These are phyloP conservation scores for Lathronympha strigana DNA, from an alignment of 2,888 invertebrate genomes.

Conservation along the genomic window DNA sequence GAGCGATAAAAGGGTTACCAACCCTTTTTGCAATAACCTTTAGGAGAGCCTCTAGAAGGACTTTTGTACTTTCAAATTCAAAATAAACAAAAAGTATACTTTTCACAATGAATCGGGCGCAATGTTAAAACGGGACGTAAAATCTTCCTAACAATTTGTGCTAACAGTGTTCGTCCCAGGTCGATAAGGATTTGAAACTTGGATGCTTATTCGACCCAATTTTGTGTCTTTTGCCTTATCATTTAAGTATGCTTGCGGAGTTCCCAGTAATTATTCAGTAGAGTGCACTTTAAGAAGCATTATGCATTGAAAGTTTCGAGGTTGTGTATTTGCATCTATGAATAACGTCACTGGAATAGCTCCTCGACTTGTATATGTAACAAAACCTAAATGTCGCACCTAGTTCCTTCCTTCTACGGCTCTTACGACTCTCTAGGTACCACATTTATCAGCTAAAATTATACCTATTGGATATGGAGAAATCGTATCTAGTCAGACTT, in stretches of 20 bases:
- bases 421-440: too few species aligned
- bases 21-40: too few species aligned
- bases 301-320: conserved; percentile 22
- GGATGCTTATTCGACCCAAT: conserved; percentile 55
- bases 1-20: too few species aligned
- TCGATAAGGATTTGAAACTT: conserved; percentile 61
- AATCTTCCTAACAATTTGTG: not conserved
- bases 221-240: conserved; percentile 42
- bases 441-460: too few species aligned
- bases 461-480: too few species aligned
- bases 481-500: too few species aligned
- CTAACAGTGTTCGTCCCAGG: conserved; percentile 41
- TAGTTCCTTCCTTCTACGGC: too few species aligned
- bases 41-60: too few species aligned
- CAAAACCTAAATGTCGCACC: too few species aligned
- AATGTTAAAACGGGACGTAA: conserved; percentile 2
- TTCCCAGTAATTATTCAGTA: conserved; percentile 32
- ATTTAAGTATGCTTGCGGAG: conserved; percentile 14
- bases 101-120: not conserved
- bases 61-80: not conserved
- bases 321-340: conserved; percentile 21
- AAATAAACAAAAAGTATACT: not conserved
- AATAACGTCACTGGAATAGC: conserved; percentile 16
- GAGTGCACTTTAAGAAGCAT: conserved; percentile 8
- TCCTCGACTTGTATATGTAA: not conserved